Evolutionary conservation across 2,797 vertebrate species (phyloP), one percentile per base, ranked within the genome.

Genomic region (Hylomyscus alleni): DNA sequence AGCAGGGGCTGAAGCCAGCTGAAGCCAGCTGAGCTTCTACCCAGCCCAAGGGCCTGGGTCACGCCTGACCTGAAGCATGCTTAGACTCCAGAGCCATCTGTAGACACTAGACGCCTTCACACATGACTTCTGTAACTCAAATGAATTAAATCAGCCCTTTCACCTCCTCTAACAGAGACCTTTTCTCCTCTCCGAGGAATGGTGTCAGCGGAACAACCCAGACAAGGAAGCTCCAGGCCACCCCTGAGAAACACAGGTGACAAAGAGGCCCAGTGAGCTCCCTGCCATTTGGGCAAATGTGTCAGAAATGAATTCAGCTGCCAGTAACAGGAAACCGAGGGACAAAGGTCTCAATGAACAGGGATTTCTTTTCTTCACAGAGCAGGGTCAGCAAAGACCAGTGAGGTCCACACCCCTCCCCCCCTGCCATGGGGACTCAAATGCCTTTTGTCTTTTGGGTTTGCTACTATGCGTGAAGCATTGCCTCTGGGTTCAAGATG

Each of bases 221-320:
- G 62, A 90, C 37, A 10, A 90, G 83, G 89, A 95, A 86, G 80
- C 75, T 15, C 29, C 19, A 19, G 69, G 40, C 34, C 75, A n/a
- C 17, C 86, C 4, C 78, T 19, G 14, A 94, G 92, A 91, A 73
- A 40, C 67, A 56, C 85, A 73, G 92, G 84, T 85, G 84, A 91
- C 93, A 73, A 72, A 93, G 58, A 87, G 15, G 0, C 40, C 15
- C 40, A 77, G 88, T 31, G 3, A 72, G 31, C 54, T 72, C 47
- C 62, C 62, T 54, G 91, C 90, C 19, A 1, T 82, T 62, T 67
- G 56, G 84, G 65, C 90, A 77, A 84, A 75, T 81, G 62, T 31
- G 90, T 95, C 95, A 95, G 96, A 97, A 97, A 91, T 60, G 73
- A 73, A 87, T 50, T 69, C 62, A 29, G 82, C 85, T 84, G 62